Percentiles rank a stretch among this genome's conserved stretches.
Evolutionary conservation across 2,113 vertebrate genomes (phyloP).

Genomic region (Semicossyphus pulcher): DNA sequence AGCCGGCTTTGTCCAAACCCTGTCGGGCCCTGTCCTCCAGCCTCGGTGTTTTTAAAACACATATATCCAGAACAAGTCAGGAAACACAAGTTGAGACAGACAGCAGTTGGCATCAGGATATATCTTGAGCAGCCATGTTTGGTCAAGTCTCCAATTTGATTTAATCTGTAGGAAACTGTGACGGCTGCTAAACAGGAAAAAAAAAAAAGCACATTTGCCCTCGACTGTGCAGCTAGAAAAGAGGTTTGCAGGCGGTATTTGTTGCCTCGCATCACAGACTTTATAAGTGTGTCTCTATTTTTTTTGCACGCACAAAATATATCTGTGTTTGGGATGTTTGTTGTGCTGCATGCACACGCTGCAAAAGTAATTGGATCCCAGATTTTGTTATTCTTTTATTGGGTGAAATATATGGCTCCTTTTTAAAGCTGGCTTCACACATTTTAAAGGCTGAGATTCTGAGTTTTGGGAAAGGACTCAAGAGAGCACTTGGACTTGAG

Average conservation of each 20-base stretch:
- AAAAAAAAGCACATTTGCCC: too few relatives aligned
- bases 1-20: not conserved
- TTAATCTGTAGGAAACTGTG: too few relatives aligned
- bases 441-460: not conserved
- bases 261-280: too few relatives aligned
- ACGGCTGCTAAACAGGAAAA: too few relatives aligned
- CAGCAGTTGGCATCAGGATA: not conserved
- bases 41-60: not conserved
- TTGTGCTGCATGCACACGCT: not conserved
- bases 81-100: conserved; percentile 1
- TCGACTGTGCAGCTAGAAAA: too few relatives aligned
- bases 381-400: not conserved
- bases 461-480: not conserved
- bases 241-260: too few relatives aligned
- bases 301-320: too few relatives aligned
- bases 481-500: not conserved
- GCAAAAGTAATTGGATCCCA: not conserved
- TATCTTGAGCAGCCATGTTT: not conserved
- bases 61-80: not conserved
- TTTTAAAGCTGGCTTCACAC: too few relatives aligned
- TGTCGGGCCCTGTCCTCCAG: not conserved
- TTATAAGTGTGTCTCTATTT: too few relatives aligned
- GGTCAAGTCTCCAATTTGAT: conserved; percentile 22
- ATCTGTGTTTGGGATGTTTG: not conserved
- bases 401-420: not conserved